These are phyloP conservation scores for Sebastes minor DNA, from an alignment of 2,797 vertebrate species.

Conservation along the genomic window DNA sequence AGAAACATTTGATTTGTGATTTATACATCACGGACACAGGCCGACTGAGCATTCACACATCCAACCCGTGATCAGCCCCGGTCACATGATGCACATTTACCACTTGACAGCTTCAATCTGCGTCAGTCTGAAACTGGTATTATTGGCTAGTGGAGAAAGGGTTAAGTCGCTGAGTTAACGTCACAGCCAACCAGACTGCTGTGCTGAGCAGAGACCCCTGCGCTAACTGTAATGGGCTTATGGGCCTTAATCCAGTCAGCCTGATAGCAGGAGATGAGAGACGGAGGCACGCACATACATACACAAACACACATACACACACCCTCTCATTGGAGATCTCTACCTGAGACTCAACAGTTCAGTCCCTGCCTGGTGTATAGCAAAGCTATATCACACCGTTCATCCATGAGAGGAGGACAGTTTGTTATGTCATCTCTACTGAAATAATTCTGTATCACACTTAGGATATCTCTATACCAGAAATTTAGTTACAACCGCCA, in stretches of 20 bases:
- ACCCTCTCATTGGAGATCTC: background rate
- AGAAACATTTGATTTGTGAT: background rate
- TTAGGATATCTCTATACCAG: no score
- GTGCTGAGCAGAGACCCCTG: slow-evolving; percentile 46
- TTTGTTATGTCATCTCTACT: background rate
- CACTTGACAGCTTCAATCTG: background rate
- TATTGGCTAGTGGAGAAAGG: background rate
- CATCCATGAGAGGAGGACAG: background rate
- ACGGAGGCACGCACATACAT: background rate
- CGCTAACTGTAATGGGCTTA: slow-evolving; percentile 76
- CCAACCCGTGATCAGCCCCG: background rate
- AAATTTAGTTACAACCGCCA: no score
- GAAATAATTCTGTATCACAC: background rate
- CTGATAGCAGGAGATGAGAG: slow-evolving; percentile 22
- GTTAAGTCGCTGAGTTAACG: slow-evolving; percentile 7
- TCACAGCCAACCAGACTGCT: slow-evolving; percentile 36
- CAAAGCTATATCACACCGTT: background rate
- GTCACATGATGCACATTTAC: background rate
- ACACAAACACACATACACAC: slow-evolving; percentile 16
- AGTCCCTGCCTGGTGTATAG: background rate
- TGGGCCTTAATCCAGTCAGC: slow-evolving; percentile 64
- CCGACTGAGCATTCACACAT: background rate
- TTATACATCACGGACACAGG: background rate
- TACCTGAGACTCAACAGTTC: background rate
- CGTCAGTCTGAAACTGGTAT: background rate